Conservation (phyloP, 2,113 vertebrate species). For the Bombycilla garrulus region DNA sequence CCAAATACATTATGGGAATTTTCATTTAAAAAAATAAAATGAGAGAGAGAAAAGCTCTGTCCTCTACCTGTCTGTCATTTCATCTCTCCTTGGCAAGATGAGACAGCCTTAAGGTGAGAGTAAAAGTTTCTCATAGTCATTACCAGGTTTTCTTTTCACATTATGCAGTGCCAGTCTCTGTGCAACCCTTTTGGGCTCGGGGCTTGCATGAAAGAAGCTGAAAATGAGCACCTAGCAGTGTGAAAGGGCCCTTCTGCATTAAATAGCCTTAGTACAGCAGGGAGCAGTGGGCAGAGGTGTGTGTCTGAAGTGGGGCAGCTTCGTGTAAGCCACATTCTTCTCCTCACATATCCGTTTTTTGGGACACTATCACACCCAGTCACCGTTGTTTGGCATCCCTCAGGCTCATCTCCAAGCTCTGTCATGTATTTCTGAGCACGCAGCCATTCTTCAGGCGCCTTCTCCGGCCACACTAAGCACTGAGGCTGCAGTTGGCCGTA, state of each 20-base stretch:
- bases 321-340: background rate
- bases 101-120: background rate
- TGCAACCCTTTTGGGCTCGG: background rate
- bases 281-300: background rate
- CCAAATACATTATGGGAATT: background rate
- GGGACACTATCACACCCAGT: background rate
- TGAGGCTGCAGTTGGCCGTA: background rate
- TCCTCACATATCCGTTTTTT: background rate
- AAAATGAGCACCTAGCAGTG: background rate
- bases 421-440: background rate
- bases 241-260: background rate
- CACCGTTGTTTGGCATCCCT: background rate
- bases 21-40: background rate
- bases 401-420: rapidly evolving
- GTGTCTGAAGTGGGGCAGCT: background rate
- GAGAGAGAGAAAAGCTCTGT: background rate
- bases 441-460: background rate
- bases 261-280: background rate
- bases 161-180: background rate
- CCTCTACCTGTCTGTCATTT: background rate
- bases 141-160: background rate
- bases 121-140: background rate
- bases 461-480: background rate
- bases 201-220: background rate
- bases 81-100: background rate